Conservation (phyloP, 2,797 vertebrate genomes). For the Microcaecilia unicolor region DNA sequence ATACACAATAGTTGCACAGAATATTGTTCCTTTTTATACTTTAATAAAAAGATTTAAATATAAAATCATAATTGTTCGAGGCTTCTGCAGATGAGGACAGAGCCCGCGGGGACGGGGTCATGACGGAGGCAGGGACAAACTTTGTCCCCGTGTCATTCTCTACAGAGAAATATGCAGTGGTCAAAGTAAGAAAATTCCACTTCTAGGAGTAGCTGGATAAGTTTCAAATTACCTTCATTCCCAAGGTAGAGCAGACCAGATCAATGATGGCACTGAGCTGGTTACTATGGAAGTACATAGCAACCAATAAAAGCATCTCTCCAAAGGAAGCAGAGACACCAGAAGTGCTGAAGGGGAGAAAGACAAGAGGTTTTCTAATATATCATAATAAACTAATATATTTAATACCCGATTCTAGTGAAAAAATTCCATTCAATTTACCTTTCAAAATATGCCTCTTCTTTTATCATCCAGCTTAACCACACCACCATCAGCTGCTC, state of each 20-base stretch:
- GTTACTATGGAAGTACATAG: conserved; percentile 99
- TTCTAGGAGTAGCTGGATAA: too few relatives aligned
- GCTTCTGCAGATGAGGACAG: too few relatives aligned
- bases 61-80: too few relatives aligned
- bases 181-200: too few relatives aligned
- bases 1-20: too few relatives aligned
- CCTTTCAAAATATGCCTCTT: conserved; percentile 98
- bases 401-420: neutral
- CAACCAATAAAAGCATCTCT: conserved; percentile 95
- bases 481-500: conserved; percentile 97
- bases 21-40: too few relatives aligned
- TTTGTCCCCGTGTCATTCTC: too few relatives aligned
- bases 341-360: conserved; percentile 68
- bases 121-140: too few relatives aligned
- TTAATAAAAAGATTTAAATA: too few relatives aligned
- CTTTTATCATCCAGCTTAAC: conserved; percentile 99
- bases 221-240: conserved; percentile 83
- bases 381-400: too few relatives aligned
- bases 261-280: conserved; percentile 97
- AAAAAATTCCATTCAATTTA: conserved; percentile 29
- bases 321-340: conserved; percentile 96
- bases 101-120: too few relatives aligned
- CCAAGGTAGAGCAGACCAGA: conserved; percentile 94
- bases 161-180: too few relatives aligned
- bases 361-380: neutral